These are phyloP conservation scores for Hyposmocoma kahamanoa DNA, from an alignment of 1,140 invertebrate species.

Conservation along the genomic window DNA sequence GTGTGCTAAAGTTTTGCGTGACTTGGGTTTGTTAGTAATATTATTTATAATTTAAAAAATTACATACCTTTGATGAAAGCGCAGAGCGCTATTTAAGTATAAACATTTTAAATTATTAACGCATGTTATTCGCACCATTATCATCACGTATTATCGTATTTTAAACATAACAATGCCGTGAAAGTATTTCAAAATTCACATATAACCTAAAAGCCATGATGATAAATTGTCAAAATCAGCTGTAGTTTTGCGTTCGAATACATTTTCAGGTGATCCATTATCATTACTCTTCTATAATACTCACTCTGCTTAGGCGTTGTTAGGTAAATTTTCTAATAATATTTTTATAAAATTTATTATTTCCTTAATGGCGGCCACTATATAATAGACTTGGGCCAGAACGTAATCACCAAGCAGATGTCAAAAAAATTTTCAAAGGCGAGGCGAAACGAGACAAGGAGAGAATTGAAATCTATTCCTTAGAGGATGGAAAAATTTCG, in stretches of 20 bases:
- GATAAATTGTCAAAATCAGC: neutral
- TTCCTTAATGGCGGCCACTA: too few relatives aligned
- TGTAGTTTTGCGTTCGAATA: neutral
- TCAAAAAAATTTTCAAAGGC: too few relatives aligned
- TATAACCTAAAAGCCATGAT: neutral
- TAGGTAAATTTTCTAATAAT: too few relatives aligned
- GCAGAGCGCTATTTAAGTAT: neutral
- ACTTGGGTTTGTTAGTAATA: neutral
- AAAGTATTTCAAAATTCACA: neutral
- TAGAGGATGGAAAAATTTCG: too few relatives aligned
- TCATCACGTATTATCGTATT: neutral
- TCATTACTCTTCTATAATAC: too few relatives aligned
- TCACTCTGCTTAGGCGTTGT: too few relatives aligned
- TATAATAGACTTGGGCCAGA: too few relatives aligned
- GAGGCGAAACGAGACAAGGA: too few relatives aligned
- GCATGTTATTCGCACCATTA: slow-evolving; percentile 1
- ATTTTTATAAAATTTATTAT: too few relatives aligned
- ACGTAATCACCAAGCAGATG: too few relatives aligned
- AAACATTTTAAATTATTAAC: neutral
- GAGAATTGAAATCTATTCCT: too few relatives aligned
- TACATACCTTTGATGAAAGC: neutral
- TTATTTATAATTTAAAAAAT: neutral
- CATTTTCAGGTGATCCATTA: too few relatives aligned
- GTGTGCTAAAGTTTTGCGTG: neutral
- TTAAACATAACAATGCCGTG: neutral